These are phyloP conservation scores for Zaprionus davidi DNA, from an alignment of 1,140 invertebrate genomes.

Conservation along the genomic window DNA sequence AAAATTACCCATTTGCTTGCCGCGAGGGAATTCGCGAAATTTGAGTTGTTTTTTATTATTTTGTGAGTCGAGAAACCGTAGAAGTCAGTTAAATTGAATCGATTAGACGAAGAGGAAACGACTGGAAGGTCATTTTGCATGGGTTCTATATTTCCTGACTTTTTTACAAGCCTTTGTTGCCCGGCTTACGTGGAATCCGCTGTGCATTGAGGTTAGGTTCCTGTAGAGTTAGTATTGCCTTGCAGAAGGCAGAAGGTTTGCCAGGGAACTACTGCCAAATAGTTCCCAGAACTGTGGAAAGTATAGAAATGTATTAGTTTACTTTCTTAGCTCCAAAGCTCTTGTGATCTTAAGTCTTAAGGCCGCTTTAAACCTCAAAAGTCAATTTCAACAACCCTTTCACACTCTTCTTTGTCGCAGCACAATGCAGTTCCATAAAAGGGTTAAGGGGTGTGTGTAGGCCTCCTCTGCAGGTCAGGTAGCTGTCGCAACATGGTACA, in stretches of 20 bases:
- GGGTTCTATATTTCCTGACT: constrained; percentile 70
- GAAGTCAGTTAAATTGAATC: constrained; percentile 76
- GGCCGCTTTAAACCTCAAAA: background rate
- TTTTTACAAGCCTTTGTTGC: constrained; percentile 78
- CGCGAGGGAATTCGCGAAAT: constrained; percentile 78
- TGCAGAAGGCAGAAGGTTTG: background rate
- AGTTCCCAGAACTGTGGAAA: constrained; percentile 18
- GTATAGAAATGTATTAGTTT: background rate
- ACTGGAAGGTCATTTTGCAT: constrained; percentile 18
- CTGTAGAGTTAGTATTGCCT: background rate
- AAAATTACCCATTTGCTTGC: constrained; percentile 76
- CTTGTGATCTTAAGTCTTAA: background rate
- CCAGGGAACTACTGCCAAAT: constrained; percentile 10
- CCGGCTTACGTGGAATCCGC: constrained; percentile 46
- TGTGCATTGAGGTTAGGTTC: constrained; percentile 30
- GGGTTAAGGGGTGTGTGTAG: constrained; percentile 52
- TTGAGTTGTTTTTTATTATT: constrained; percentile 33
- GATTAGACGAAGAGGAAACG: constrained; percentile 64
- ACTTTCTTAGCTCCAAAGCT: background rate
- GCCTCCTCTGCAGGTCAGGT: constrained; percentile 37
- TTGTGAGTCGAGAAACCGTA: constrained; percentile 17
- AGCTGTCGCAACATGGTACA: constrained; percentile 39
- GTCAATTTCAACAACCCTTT: constrained; percentile 16
- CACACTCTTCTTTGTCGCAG: constrained; percentile 34
- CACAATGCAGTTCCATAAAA: constrained; percentile 66